Conservation (phyloP, 2,888 invertebrate genomes). For the Eupithecia inturbata region DNA sequence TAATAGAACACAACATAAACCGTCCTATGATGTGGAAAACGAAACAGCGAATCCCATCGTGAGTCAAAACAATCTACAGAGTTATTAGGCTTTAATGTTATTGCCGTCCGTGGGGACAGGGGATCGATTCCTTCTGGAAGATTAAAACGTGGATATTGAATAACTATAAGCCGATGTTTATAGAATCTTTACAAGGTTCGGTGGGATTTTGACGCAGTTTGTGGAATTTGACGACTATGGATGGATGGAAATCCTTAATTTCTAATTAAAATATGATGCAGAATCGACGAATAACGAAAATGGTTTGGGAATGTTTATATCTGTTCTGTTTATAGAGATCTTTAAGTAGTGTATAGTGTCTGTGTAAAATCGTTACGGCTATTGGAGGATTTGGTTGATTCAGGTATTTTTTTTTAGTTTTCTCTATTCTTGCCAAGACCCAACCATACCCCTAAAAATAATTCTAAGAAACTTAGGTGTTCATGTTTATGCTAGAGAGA, state of each 20-base stretch:
- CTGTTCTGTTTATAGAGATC: neutral
- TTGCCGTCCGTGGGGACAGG: slow-evolving; percentile 54
- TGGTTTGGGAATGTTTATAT: neutral
- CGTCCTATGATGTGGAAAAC: slow-evolving; percentile 38
- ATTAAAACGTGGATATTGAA: slow-evolving; percentile 36
- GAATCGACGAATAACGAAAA: neutral
- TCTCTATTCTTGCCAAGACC: neutral
- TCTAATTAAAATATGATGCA: neutral
- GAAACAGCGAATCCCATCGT: slow-evolving; percentile 59
- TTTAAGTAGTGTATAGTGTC: neutral
- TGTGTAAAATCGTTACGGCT: neutral
- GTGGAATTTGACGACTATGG: neutral
- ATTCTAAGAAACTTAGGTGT: too few species aligned
- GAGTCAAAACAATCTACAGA: slow-evolving; percentile 77
- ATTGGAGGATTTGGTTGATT: neutral
- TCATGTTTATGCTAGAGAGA: neutral
- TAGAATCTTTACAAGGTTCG: slow-evolving; percentile 7
- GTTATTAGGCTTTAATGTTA: slow-evolving; percentile 71
- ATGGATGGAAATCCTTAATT: neutral
- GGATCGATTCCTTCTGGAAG: slow-evolving; percentile 28
- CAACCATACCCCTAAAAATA: neutral
- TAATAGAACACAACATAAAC: slow-evolving; percentile 37
- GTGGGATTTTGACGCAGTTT: neutral
- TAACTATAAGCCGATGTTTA: slow-evolving; percentile 17
- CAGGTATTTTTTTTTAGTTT: neutral